These are phyloP conservation scores for Cyclargus thomasi DNA, from an alignment of 1,140 invertebrate genomes.

Conservation along the genomic window DNA sequence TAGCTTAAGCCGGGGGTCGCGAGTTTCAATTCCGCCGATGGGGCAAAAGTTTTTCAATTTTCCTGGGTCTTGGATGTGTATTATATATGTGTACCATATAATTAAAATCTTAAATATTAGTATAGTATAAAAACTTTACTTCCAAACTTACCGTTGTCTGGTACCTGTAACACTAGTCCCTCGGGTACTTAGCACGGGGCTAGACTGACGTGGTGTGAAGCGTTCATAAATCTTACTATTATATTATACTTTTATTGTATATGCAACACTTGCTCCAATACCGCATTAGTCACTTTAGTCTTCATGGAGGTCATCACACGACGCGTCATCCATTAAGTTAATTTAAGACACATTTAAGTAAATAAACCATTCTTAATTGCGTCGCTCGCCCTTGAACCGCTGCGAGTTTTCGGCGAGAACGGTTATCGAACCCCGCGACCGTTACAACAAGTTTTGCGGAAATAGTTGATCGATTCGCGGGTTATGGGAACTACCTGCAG, in stretches of 20 bases:
- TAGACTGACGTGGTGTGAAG: no score
- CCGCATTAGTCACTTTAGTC: not conserved
- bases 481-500: not conserved
- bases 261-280: not conserved
- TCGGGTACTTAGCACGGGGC: no score
- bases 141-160: no score
- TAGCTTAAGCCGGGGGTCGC: no score
- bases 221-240: no score
- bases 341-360: not conserved
- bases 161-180: no score
- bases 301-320: not conserved
- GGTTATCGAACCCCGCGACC: slow-evolving; percentile 24
- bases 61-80: no score
- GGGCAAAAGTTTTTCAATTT: no score
- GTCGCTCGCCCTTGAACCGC: slow-evolving; percentile 23
- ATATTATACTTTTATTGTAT: not conserved
- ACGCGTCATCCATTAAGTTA: not conserved
- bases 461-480: not conserved
- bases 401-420: slow-evolving; percentile 19
- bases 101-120: no score
- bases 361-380: slow-evolving; percentile 7
- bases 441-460: not conserved
- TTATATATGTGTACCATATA: no score
- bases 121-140: no score
- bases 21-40: no score